Evolutionary conservation across 2,113 vertebrate species (phyloP).

Genomic region (Oreotrochilus melanogaster): DNA sequence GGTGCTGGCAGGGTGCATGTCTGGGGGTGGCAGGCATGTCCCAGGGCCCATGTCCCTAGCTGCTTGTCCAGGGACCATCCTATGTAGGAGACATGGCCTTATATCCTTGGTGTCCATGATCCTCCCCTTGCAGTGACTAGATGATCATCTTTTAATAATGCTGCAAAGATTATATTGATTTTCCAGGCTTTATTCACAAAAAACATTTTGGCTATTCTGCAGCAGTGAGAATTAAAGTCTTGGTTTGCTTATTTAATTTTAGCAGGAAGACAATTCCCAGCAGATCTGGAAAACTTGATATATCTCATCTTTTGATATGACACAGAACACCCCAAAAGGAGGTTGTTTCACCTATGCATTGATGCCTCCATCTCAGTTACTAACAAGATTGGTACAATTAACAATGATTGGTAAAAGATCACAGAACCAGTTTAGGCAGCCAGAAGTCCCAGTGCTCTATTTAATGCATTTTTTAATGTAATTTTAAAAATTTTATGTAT

Average conservation of each 20-base stretch:
- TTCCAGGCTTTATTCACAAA: neutral
- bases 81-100: neutral
- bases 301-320: neutral
- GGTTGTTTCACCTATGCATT: neutral
- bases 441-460: neutral
- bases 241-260: neutral
- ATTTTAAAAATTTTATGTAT: neutral
- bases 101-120: neutral
- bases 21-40: neutral
- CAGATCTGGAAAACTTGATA: neutral
- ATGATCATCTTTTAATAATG: neutral
- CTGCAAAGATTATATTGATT: neutral
- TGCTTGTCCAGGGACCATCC: neutral
- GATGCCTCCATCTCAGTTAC: neutral
- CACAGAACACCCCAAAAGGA: neutral
- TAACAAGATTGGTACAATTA: neutral
- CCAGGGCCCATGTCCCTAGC: rapidly evolving
- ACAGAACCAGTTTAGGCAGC: neutral
- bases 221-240: neutral
- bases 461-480: neutral
- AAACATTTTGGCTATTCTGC: neutral
- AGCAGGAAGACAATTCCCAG: conserved; percentile 26
- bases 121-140: neutral
- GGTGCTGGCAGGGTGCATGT: neutral
- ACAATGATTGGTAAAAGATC: neutral